These are phyloP conservation scores for Physella acuta DNA, from an alignment of 1,140 invertebrate genomes.

Conservation along the genomic window DNA sequence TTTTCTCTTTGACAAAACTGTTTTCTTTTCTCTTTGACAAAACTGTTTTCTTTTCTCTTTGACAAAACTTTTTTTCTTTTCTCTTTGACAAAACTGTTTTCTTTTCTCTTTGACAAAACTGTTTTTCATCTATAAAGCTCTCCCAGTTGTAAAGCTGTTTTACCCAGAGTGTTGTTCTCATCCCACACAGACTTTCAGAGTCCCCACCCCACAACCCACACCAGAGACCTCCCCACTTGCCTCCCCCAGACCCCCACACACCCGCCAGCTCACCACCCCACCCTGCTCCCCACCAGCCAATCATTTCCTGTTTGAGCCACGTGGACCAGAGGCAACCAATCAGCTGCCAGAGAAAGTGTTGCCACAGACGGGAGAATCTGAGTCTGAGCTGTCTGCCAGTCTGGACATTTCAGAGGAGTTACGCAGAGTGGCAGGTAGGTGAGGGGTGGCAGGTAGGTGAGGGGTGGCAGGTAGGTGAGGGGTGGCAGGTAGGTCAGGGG, in stretches of 20 bases:
- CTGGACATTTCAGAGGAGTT: constrained; percentile 49
- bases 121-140: too few species aligned
- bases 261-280: constrained; percentile 31
- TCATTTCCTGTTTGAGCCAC: constrained; percentile 2
- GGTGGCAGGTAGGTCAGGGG: too few species aligned
- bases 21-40: too few species aligned
- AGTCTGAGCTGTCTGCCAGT: constrained; percentile 43
- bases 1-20: too few species aligned
- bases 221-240: constrained; percentile 41
- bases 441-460: background rate
- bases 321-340: constrained; percentile 6
- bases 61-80: too few species aligned
- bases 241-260: constrained; percentile 27
- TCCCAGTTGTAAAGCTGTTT: too few species aligned
- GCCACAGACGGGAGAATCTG: constrained; percentile 31
- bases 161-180: too few species aligned
- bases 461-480: too few species aligned
- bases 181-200: constrained; percentile 20
- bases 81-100: too few species aligned
- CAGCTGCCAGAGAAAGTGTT: background rate
- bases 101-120: too few species aligned
- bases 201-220: constrained; percentile 50
- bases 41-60: too few species aligned
- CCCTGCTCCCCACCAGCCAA: constrained; percentile 34
- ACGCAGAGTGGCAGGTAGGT: constrained; percentile 38